A percentile compares a stretch with the other conserved stretches of the same genome.
phyloP scores from a whole-genome alignment of 2,113 vertebrate species.

The Edolisoma coerulescens region DNA sequence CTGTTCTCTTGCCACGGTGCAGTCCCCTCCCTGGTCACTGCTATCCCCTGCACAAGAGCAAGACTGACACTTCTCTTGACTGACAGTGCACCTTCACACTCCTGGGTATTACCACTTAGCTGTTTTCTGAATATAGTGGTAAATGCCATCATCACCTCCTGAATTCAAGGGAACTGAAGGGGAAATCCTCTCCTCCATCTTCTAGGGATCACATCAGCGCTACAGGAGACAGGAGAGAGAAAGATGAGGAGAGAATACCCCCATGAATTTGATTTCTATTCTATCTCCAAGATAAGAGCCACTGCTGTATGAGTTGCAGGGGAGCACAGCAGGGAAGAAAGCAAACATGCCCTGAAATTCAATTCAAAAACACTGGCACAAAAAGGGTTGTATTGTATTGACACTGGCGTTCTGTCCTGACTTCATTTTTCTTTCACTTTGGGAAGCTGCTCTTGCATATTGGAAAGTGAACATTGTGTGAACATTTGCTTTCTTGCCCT shows the following conservation, averaged over 20 bases:
- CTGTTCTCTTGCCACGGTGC: fast-evolving
- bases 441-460: not conserved
- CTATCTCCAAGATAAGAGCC: not conserved
- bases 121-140: not conserved
- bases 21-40: not conserved
- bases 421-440: not conserved
- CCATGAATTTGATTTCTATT: not conserved
- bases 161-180: not conserved
- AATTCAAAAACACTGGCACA: not conserved
- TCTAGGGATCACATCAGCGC: not conserved
- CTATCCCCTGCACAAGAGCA: not conserved
- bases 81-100: not conserved
- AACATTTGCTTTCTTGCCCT: not conserved
- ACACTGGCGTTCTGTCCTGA: not conserved
- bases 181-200: not conserved
- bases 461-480: not conserved
- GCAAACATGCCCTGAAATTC: not conserved
- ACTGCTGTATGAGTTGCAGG: not conserved
- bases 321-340: not conserved
- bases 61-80: not conserved
- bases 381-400: not conserved
- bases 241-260: not conserved
- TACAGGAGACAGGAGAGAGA: not conserved
- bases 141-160: not conserved
- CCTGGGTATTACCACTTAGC: fast-evolving